Evolutionary conservation across 2,797 vertebrate genomes (phyloP).

Genomic region (Chiloscyllium punctatum): DNA sequence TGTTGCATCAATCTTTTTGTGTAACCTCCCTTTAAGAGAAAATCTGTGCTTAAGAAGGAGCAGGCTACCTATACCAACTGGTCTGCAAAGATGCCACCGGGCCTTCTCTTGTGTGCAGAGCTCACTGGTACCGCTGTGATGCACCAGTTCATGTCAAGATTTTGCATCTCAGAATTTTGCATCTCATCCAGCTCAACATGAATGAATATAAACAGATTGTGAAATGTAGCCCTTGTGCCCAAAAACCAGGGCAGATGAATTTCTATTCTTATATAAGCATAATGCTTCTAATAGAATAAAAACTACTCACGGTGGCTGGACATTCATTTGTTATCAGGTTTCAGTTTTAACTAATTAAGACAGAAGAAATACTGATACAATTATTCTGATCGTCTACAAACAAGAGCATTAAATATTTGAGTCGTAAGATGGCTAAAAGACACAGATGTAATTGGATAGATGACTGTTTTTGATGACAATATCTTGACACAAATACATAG

Average conservation of each 20-base stretch:
- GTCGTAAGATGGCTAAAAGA: neutral
- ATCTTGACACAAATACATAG: neutral
- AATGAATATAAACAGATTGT: neutral
- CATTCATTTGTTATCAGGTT: neutral
- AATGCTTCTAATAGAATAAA: neutral
- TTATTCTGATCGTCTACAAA: neutral
- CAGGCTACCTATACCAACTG: neutral
- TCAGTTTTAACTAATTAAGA: neutral
- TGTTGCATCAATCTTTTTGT: neutral
- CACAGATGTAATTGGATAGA: neutral
- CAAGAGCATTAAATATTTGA: neutral
- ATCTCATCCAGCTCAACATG: neutral
- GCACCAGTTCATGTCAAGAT: neutral
- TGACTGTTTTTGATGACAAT: neutral
- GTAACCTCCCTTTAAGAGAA: neutral
- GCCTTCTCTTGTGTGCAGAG: neutral
- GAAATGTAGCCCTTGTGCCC: neutral
- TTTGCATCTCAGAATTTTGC: neutral
- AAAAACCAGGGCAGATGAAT: neutral
- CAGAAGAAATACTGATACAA: neutral
- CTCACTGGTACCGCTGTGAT: neutral
- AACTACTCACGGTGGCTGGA: neutral
- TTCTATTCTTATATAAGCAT: neutral
- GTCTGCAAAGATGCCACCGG: neutral
- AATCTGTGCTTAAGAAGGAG: neutral